Conservation (phyloP, 2,113 vertebrate species). For the Odocoileus virginianus region DNA sequence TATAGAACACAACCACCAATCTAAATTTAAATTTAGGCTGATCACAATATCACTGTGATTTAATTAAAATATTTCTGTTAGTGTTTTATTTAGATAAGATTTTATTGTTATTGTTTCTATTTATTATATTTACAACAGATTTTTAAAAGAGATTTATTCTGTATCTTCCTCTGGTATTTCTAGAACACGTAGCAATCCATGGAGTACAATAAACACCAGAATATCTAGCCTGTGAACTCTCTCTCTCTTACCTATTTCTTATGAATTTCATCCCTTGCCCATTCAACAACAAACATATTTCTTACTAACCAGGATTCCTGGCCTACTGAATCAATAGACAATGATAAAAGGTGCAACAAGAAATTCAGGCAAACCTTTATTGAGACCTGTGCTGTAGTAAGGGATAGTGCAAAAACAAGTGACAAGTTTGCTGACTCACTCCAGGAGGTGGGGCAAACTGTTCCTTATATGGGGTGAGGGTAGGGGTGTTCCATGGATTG, state of each 20-base stretch:
- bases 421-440: background rate
- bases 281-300: background rate
- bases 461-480: background rate
- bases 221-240: background rate
- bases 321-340: background rate
- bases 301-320: background rate
- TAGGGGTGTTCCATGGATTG: background rate
- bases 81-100: background rate
- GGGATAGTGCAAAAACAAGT: background rate
- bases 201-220: background rate
- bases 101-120: background rate
- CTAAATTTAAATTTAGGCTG: background rate
- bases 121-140: background rate
- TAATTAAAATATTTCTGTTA: background rate
- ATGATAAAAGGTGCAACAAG: background rate
- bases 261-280: background rate
- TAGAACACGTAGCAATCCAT: background rate
- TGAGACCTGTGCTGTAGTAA: accelerated
- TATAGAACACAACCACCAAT: background rate
- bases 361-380: background rate
- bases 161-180: background rate
- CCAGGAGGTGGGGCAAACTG: background rate
- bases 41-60: background rate
- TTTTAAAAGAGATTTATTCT: background rate
- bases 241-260: background rate